Evolutionary conservation across 2,113 vertebrate genomes (phyloP).

Genomic region (Colinus virginianus): DNA sequence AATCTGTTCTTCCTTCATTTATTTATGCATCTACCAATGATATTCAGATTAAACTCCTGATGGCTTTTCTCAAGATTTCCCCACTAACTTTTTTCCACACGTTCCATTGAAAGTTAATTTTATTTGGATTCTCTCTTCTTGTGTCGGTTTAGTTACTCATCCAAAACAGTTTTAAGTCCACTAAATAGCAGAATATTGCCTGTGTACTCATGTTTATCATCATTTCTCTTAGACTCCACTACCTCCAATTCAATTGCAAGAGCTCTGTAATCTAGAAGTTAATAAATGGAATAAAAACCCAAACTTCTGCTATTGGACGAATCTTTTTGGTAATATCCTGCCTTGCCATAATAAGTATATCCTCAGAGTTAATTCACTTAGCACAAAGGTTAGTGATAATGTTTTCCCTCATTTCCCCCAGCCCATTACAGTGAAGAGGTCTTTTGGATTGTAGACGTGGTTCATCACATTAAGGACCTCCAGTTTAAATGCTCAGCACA

Average conservation of each 20-base stretch:
- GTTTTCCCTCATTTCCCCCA: slow-evolving; percentile 51
- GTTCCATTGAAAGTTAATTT: not conserved
- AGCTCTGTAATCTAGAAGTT: slow-evolving; percentile 40
- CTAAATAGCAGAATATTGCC: not conserved
- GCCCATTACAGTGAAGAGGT: slow-evolving; percentile 10
- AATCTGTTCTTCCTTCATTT: not conserved
- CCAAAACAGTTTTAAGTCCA: not conserved
- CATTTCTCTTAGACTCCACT: not conserved
- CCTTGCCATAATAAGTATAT: slow-evolving; percentile 23
- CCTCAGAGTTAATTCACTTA: slow-evolving; percentile 33
- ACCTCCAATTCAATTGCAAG: slow-evolving; percentile 7
- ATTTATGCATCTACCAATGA: not conserved
- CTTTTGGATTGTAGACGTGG: slow-evolving; percentile 1
- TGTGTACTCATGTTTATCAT: not conserved
- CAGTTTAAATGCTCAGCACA: not conserved
- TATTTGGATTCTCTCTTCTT: not conserved
- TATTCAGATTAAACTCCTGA: not conserved
- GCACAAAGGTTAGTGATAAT: not conserved
- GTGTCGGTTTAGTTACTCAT: not conserved
- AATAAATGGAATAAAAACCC: not conserved
- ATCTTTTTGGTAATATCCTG: slow-evolving; percentile 23
- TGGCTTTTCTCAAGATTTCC: not conserved
- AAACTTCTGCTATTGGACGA: slow-evolving; percentile 12
- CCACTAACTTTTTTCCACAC: not conserved
- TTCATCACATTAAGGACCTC: not conserved